Conservation (phyloP, 2,113 vertebrate genomes). For the Neoarius graeffei region DNA sequence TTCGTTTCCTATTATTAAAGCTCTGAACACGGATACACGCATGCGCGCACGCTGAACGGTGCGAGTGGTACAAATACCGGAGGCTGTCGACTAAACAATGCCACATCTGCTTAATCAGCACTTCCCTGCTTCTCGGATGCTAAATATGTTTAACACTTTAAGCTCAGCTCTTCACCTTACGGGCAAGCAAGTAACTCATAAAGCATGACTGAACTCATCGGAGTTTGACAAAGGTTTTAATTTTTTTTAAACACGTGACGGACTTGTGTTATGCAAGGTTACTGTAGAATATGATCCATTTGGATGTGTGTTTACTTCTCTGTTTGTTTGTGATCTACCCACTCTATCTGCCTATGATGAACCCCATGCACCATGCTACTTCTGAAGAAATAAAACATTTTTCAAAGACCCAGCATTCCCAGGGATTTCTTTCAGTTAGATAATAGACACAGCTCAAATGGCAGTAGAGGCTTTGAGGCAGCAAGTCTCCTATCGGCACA, state of each 20-base stretch:
- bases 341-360: neutral
- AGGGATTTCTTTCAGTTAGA: constrained; percentile 52
- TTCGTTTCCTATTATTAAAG: constrained; percentile 57
- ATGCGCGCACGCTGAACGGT: constrained; percentile 36
- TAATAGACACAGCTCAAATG: constrained; percentile 56
- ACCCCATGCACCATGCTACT: neutral
- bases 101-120: constrained; percentile 62
- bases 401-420: constrained; percentile 47
- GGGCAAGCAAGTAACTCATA: neutral
- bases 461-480: constrained; percentile 28
- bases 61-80: constrained; percentile 48
- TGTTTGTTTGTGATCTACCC: neutral
- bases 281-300: neutral
- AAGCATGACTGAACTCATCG: neutral
- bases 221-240: neutral
- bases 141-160: constrained; percentile 66
- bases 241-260: neutral
- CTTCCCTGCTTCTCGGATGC: constrained; percentile 57
- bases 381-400: constrained; percentile 45
- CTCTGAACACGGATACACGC: constrained; percentile 16
- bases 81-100: constrained; percentile 66
- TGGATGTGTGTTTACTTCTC: neutral
- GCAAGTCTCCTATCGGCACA: neutral
- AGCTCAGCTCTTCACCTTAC: constrained; percentile 51
- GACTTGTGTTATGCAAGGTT: neutral